Conservation (phyloP, 1,140 invertebrate species). For the Sarcophaga bullata region DNA sequence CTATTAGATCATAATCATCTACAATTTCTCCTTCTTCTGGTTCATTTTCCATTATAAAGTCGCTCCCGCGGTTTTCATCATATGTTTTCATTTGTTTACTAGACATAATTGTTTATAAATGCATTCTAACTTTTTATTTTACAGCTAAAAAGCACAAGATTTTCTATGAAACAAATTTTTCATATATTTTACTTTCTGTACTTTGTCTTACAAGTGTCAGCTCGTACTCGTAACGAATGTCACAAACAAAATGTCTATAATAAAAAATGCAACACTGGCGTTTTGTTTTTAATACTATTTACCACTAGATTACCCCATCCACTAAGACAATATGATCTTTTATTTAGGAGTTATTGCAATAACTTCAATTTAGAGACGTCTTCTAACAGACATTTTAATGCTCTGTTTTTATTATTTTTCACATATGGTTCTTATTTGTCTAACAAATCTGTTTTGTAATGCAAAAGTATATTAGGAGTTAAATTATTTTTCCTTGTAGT, state of each 20-base stretch:
- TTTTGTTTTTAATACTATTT: no score
- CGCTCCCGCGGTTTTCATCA: background rate
- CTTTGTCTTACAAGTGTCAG: background rate
- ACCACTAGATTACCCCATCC: no score
- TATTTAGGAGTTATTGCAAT: no score
- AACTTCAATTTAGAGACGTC: no score
- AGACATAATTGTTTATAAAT: background rate
- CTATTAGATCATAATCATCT: constrained; percentile 61
- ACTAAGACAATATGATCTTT: no score
- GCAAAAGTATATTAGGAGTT: no score
- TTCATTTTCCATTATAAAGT: constrained; percentile 32
- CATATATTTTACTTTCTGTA: background rate
- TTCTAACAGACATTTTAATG: no score
- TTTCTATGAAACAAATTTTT: background rate
- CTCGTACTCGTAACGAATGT: background rate
- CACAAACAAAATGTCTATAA: background rate
- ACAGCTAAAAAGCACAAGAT: background rate
- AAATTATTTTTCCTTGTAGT: no score
- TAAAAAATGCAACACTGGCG: background rate
- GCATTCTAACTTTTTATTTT: background rate
- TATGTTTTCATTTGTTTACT: background rate
- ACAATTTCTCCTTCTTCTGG: constrained; percentile 63
- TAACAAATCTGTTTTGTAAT: no score
- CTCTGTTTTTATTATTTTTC: no score
- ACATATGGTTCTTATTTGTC: no score